Percentiles rank a stretch among this genome's conserved stretches.
Evolutionary conservation across 2,797 vertebrate species (phyloP).

Genomic region (Typhlichthys subterraneus): DNA sequence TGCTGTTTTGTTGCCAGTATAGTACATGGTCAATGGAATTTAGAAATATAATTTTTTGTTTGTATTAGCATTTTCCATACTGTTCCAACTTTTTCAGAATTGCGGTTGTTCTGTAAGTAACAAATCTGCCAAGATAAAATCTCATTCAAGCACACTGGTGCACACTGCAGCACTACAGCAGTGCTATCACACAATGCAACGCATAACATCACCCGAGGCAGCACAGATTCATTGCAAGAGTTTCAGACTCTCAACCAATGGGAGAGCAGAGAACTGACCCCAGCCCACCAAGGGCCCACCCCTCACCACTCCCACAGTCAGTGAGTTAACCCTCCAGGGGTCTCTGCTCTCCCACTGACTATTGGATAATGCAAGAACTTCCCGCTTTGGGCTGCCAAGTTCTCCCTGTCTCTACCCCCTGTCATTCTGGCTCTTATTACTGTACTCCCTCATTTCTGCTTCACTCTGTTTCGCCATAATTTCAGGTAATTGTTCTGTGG

Average conservation of each 20-base stretch:
- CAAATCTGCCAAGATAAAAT: background rate
- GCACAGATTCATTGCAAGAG: slow-evolving; percentile 19
- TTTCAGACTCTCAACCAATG: slow-evolving; percentile 12
- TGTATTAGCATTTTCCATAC: too few relatives aligned
- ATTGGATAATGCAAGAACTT: slow-evolving; percentile 13
- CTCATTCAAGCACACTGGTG: background rate
- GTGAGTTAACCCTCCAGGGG: slow-evolving; percentile 11
- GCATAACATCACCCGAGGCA: slow-evolving; percentile 8
- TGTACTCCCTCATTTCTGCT: background rate
- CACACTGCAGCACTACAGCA: background rate
- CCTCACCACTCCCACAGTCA: slow-evolving; percentile 25
- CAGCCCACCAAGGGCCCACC: slow-evolving; percentile 19
- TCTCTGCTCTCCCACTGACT: slow-evolving; percentile 22
- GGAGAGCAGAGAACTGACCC: slow-evolving; percentile 21
- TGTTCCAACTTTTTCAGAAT: too few relatives aligned
- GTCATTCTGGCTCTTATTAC: background rate
- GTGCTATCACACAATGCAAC: slow-evolving; percentile 5
- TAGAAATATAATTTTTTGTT: too few relatives aligned
- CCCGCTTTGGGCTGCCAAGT: slow-evolving; percentile 13
- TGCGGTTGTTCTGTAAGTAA: too few relatives aligned
- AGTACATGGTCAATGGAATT: too few relatives aligned
- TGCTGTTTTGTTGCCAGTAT: too few relatives aligned
- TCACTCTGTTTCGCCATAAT: background rate
- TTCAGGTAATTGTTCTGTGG: background rate
- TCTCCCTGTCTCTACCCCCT: background rate